Percentiles rank a stretch among this genome's conserved stretches.
phyloP scores from a whole-genome alignment of 2,113 vertebrate genomes.

The Talpa occidentalis region DNA sequence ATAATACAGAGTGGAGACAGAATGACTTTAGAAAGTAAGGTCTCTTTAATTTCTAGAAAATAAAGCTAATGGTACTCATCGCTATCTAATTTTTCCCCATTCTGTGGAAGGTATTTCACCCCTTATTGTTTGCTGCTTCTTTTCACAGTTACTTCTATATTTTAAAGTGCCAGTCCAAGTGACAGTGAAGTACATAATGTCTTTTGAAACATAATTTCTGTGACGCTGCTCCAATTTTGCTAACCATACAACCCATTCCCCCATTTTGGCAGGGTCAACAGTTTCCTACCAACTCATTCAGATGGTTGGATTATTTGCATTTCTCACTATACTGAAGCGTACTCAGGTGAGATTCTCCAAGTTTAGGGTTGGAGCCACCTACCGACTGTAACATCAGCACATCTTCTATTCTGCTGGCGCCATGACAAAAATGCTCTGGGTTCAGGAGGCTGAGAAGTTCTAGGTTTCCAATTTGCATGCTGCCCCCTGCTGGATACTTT shows the following conservation, averaged over 20 bases:
- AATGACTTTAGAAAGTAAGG: not conserved
- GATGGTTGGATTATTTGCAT: not conserved
- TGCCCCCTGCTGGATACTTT: not conserved
- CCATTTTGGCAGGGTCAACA: not conserved
- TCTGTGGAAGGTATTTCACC: not conserved
- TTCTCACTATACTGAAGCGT: not conserved
- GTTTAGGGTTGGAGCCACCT: not conserved
- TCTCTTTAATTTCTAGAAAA: not conserved
- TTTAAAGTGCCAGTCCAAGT: not conserved
- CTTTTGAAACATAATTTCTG: not conserved
- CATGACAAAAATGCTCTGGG: not conserved
- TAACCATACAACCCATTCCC: not conserved
- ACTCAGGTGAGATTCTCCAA: not conserved
- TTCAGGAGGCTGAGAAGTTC: not conserved
- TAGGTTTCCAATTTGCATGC: not conserved
- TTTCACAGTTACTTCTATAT: not conserved
- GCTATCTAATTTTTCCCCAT: not conserved
- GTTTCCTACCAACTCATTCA: not conserved
- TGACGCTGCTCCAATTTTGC: not conserved
- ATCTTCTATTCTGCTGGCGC: no score
- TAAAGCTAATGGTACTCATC: not conserved
- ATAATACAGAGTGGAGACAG: not conserved
- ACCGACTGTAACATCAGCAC: not conserved
- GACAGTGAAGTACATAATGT: accelerated
- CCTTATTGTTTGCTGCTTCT: not conserved